phyloP scores from a whole-genome alignment of 2,113 vertebrate species.

The Rhineura floridana region DNA sequence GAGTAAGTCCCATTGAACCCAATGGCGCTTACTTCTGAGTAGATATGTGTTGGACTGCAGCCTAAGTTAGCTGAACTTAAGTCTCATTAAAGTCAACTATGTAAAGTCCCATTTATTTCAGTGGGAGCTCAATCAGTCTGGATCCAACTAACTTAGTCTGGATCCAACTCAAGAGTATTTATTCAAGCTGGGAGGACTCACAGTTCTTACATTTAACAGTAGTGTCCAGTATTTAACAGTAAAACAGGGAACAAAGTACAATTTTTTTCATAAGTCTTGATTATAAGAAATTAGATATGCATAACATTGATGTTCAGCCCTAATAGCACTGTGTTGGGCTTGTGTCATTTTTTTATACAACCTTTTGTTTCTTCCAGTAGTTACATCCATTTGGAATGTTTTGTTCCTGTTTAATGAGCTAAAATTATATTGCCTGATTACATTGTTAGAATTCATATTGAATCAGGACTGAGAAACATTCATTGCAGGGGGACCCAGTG shows the following conservation, averaged over 20 bases:
- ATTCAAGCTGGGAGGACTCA: not conserved
- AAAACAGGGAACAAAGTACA: not conserved
- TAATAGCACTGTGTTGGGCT: not conserved
- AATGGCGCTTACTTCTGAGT: too few relatives aligned
- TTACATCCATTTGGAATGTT: not conserved
- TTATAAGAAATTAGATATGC: not conserved
- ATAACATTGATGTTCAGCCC: not conserved
- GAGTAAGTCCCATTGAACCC: too few relatives aligned
- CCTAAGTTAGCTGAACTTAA: too few relatives aligned
- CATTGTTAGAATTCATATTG: not conserved
- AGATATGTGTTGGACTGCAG: too few relatives aligned
- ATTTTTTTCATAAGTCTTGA: not conserved
- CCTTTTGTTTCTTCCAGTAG: not conserved
- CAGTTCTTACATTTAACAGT: not conserved
- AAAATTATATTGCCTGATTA: not conserved
- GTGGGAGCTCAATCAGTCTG: too few relatives aligned
- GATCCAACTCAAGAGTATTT: too few relatives aligned
- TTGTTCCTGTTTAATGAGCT: constrained; percentile 10
- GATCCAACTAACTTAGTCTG: too few relatives aligned
- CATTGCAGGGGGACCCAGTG: too few relatives aligned
- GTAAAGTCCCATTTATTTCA: too few relatives aligned
- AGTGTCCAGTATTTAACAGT: not conserved
- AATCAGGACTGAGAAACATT: not conserved
- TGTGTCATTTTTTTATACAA: not conserved
- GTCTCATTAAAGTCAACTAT: too few relatives aligned